Conservation (phyloP, 2,888 invertebrate genomes). For the Heliconius erato region DNA sequence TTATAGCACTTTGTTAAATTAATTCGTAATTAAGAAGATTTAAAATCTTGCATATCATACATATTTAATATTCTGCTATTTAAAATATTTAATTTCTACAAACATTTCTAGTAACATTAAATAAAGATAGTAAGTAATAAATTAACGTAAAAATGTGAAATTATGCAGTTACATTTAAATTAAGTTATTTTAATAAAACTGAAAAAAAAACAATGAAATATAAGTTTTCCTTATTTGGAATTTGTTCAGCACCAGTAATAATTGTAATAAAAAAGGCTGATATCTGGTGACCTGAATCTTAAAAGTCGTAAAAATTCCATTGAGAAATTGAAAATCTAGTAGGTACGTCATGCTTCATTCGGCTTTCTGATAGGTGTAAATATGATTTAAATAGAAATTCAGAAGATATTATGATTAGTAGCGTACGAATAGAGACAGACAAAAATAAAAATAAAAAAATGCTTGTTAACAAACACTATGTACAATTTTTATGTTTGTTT, state of each 20-base stretch:
- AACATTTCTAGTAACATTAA: not conserved
- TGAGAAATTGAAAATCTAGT: not conserved
- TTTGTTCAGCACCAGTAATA: not conserved
- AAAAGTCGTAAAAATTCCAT: not conserved
- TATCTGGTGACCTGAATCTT: not conserved
- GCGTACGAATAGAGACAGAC: no score
- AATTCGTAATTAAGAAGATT: not conserved
- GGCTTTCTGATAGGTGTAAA: not conserved
- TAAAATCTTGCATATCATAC: no score
- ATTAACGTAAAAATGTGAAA: no score
- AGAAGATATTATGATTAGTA: no score
- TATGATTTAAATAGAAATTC: no score
- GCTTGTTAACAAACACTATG: no score
- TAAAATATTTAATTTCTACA: no score
- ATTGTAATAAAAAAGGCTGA: not conserved
- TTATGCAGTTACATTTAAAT: no score
- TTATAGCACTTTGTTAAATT: no score
- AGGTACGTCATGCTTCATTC: not conserved
- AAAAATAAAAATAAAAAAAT: no score
- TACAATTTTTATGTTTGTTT: no score
- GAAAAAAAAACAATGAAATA: not conserved
- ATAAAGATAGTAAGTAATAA: not conserved
- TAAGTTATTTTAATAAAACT: no score
- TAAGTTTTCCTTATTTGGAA: not conserved
- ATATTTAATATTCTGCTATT: not conserved